A percentile compares a stretch with the other conserved stretches of the same genome.
These are phyloP conservation scores for Spea hammondii DNA, from an alignment of 2,797 vertebrate species.

Conservation along the genomic window DNA sequence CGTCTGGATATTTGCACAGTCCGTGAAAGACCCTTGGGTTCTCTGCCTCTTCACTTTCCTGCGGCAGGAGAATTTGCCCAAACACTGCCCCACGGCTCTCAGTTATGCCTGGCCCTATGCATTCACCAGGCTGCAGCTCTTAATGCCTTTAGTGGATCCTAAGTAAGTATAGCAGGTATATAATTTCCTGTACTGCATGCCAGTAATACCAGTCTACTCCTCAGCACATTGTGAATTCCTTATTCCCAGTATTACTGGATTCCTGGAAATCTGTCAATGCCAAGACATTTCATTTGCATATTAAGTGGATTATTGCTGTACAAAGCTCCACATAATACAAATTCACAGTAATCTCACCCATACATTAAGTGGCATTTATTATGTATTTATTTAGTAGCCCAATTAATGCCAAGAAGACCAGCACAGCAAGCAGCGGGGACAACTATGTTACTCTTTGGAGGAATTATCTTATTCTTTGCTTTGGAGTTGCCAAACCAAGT, in stretches of 20 bases:
- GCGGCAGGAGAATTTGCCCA: conserved; percentile 92
- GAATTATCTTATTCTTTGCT: conserved; percentile 96
- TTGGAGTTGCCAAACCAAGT: conserved; percentile 96
- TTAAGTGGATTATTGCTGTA: no score
- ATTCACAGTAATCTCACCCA: no score
- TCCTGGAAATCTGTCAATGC: no score
- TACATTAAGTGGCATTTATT: background rate
- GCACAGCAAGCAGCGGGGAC: conserved; percentile 83
- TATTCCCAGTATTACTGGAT: no score
- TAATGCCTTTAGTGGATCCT: conserved; percentile 94
- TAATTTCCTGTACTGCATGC: background rate
- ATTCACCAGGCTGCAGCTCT: conserved; percentile 91
- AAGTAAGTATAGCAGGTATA: conserved; percentile 73
- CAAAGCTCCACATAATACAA: no score
- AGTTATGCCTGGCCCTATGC: conserved; percentile 97
- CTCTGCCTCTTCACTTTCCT: conserved; percentile 97
- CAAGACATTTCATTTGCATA: no score
- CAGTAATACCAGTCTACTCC: no score
- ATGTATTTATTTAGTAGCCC: conserved; percentile 78
- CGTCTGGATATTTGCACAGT: conserved; percentile 98
- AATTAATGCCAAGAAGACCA: conserved; percentile 96
- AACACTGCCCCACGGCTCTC: conserved; percentile 91
- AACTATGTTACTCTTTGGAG: conserved; percentile 93
- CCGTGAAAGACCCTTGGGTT: conserved; percentile 95
- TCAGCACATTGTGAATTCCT: no score